phyloP scores from a whole-genome alignment of 2,797 vertebrate species.

The Phrynocephalus forsythii region DNA sequence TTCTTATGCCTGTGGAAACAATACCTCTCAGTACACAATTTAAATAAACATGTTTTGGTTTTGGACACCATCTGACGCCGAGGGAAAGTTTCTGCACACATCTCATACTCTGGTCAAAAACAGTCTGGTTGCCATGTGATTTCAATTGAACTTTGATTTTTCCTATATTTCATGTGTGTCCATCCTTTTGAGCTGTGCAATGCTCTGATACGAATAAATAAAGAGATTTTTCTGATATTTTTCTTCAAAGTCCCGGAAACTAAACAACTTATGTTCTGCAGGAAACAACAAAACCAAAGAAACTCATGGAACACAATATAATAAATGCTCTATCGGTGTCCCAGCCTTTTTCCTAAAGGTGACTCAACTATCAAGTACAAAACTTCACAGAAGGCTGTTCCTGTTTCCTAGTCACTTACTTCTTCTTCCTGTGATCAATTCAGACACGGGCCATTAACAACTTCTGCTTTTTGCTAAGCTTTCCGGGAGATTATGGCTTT shows the following conservation, averaged over 20 bases:
- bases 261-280: background rate
- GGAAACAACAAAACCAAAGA: background rate
- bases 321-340: background rate
- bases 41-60: background rate
- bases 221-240: background rate
- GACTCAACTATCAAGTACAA: background rate
- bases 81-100: too few relatives aligned
- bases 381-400: background rate
- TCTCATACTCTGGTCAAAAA: too few relatives aligned
- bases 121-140: too few relatives aligned
- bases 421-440: background rate
- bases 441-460: background rate
- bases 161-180: too few relatives aligned
- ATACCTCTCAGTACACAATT: background rate
- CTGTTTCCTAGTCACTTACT: background rate
- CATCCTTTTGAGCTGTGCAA: too few relatives aligned
- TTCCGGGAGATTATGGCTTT: conserved; percentile 13
- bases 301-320: background rate
- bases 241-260: background rate
- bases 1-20: background rate
- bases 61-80: too few relatives aligned
- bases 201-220: too few relatives aligned
- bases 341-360: background rate
- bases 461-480: background rate
- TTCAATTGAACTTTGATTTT: too few relatives aligned